These are phyloP conservation scores for Ibidorhyncha struthersii DNA, from an alignment of 2,113 vertebrate genomes.

Conservation along the genomic window DNA sequence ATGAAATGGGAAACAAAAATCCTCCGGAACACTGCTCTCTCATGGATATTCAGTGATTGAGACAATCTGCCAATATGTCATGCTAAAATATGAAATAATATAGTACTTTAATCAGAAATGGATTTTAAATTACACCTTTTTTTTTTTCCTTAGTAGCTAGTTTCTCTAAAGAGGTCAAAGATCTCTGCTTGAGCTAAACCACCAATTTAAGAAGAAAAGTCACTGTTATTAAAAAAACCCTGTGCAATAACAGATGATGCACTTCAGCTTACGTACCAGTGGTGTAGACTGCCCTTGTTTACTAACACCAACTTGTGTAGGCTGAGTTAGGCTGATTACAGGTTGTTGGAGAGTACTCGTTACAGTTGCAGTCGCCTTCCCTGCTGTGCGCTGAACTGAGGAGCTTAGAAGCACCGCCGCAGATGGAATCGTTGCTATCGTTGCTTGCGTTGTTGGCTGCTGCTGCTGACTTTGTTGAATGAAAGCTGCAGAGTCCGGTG, in stretches of 20 bases:
- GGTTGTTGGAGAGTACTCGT: conserved; percentile 88
- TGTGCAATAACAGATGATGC: neutral
- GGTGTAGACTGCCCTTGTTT: conserved; percentile 82
- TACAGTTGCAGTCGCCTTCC: conserved; percentile 80
- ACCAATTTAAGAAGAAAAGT: neutral
- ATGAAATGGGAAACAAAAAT: neutral
- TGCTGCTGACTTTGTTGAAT: conserved; percentile 95
- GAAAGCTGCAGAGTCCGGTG: conserved; percentile 93
- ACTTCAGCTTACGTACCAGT: conserved; percentile 74
- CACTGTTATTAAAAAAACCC: neutral
- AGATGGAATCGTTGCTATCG: conserved; percentile 83
- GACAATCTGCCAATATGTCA: neutral
- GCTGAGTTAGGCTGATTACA: conserved; percentile 87
- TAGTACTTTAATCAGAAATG: neutral
- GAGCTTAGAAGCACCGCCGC: conserved; percentile 85
- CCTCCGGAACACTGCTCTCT: neutral
- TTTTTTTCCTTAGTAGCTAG: neutral
- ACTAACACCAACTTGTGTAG: conserved; percentile 78
- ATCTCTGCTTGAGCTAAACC: neutral
- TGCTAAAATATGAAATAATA: neutral
- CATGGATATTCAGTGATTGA: neutral
- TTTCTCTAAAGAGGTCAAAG: neutral
- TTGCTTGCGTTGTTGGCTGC: conserved; percentile 80
- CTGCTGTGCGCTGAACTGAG: conserved; percentile 78
- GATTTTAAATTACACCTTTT: neutral